Evolutionary conservation across 64 coral and sea anemone genomes (phyloP).

Genomic region (Catalaphyllia jardinei): DNA sequence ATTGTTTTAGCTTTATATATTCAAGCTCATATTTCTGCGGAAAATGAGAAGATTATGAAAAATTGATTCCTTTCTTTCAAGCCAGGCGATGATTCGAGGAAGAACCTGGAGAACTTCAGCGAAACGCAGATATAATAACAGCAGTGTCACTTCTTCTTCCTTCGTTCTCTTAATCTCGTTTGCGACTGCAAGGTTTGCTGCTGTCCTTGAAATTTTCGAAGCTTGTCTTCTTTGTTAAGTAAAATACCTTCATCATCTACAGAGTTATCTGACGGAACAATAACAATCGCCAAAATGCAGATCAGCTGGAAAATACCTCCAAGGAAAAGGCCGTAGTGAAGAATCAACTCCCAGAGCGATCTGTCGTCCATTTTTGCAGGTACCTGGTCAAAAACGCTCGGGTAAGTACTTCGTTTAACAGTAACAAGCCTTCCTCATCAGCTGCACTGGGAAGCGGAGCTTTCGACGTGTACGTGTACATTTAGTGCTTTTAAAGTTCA

Average conservation of each 20-base stretch:
- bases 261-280: constrained; percentile 61
- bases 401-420: no score
- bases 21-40: no score
- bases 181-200: background rate
- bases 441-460: no score
- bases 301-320: constrained; percentile 91
- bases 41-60: no score
- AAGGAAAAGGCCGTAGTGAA: constrained; percentile 86
- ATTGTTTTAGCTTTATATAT: no score
- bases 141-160: constrained; percentile 34
- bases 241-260: background rate
- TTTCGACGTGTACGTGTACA: no score
- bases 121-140: background rate
- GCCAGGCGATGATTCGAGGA: no score
- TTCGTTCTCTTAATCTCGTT: constrained; percentile 27
- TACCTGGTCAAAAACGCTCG: no score
- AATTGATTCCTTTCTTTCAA: no score
- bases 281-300: constrained; percentile 83
- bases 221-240: constrained; percentile 21
- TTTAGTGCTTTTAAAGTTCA: no score
- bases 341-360: constrained; percentile 56
- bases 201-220: constrained; percentile 26
- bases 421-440: no score
- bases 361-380: constrained; percentile 57
- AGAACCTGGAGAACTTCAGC: background rate